Evolutionary conservation across 2,797 vertebrate genomes (phyloP).

Genomic region (Cyclopterus lumpus): DNA sequence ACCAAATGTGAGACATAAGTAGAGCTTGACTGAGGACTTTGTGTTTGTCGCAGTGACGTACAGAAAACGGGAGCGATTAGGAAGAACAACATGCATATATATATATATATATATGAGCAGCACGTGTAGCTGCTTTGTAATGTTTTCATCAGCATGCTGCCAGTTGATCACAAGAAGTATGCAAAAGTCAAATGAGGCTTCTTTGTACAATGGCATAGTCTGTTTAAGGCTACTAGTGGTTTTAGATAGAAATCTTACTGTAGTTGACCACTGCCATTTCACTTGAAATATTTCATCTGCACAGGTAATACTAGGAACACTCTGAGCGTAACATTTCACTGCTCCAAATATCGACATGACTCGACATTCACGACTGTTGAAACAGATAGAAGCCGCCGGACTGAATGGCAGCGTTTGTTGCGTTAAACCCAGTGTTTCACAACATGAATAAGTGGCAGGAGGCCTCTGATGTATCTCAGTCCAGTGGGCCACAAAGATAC

Average conservation of each 20-base stretch:
- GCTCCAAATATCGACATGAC: constrained; percentile 22
- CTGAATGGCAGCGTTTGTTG: constrained; percentile 24
- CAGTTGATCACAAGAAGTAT: constrained; percentile 15
- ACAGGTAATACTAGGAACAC: constrained; percentile 31
- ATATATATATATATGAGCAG: constrained; percentile 28
- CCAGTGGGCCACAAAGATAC: neutral
- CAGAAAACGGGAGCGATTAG: neutral
- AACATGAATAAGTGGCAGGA: constrained; percentile 16
- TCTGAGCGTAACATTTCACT: constrained; percentile 8
- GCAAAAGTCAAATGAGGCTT: constrained; percentile 28
- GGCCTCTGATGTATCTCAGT: constrained; percentile 18
- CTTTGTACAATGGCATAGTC: constrained; percentile 40
- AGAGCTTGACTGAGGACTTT: neutral
- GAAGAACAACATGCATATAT: constrained; percentile 33
- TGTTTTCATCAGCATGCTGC: constrained; percentile 11
- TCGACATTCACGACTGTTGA: neutral
- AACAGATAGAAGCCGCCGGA: constrained; percentile 15
- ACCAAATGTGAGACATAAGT: neutral
- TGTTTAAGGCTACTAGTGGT: constrained; percentile 67
- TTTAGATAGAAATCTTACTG: constrained; percentile 41
- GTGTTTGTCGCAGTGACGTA: constrained; percentile 9
- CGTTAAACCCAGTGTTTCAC: constrained; percentile 34
- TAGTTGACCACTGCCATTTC: constrained; percentile 27
- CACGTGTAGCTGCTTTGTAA: constrained; percentile 53
- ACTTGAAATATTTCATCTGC: constrained; percentile 16